Evolutionary conservation across 2,113 vertebrate genomes (phyloP).

Genomic region (Cynoglossus semilaevis): DNA sequence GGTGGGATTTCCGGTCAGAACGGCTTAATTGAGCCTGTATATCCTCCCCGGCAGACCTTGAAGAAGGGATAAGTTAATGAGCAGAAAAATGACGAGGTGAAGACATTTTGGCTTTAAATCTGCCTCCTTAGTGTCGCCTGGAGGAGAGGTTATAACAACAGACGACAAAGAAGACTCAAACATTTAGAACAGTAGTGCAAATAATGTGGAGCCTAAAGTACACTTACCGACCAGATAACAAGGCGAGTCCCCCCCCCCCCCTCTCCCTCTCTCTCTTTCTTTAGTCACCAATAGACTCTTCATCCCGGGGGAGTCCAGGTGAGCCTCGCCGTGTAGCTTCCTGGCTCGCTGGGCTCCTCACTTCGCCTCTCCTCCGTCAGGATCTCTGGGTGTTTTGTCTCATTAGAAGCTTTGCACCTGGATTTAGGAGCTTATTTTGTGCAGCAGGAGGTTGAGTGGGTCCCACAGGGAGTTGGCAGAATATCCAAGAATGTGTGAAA

Average conservation of each 20-base stretch:
- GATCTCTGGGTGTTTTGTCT: constrained; percentile 30
- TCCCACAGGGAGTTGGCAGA: constrained; percentile 12
- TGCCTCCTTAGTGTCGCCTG: constrained; percentile 45
- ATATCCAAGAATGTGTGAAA: constrained; percentile 14
- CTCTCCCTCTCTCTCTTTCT: constrained; percentile 24
- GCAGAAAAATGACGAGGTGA: constrained; percentile 66
- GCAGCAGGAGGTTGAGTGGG: constrained; percentile 4
- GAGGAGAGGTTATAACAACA: constrained; percentile 14
- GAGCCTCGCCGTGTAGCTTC: constrained; percentile 8
- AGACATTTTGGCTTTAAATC: constrained; percentile 70
- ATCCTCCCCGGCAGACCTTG: constrained; percentile 72
- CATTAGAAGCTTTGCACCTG: constrained; percentile 37
- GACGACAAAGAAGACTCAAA: not conserved
- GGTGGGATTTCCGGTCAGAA: constrained; percentile 70
- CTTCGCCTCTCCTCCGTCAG: not conserved
- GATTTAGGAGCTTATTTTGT: constrained; percentile 22
- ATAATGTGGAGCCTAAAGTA: constrained; percentile 45
- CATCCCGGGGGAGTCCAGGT: constrained; percentile 28
- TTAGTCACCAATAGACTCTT: constrained; percentile 16
- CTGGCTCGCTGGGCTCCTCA: not conserved
- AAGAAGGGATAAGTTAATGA: constrained; percentile 72
- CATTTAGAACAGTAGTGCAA: constrained; percentile 26
- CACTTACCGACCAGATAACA: constrained; percentile 42
- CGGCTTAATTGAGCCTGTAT: constrained; percentile 76
- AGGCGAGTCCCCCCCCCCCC: constrained; percentile 4